Evolutionary conservation across 2,888 invertebrate species (phyloP).

Genomic region (Himalopsyche japonica): DNA sequence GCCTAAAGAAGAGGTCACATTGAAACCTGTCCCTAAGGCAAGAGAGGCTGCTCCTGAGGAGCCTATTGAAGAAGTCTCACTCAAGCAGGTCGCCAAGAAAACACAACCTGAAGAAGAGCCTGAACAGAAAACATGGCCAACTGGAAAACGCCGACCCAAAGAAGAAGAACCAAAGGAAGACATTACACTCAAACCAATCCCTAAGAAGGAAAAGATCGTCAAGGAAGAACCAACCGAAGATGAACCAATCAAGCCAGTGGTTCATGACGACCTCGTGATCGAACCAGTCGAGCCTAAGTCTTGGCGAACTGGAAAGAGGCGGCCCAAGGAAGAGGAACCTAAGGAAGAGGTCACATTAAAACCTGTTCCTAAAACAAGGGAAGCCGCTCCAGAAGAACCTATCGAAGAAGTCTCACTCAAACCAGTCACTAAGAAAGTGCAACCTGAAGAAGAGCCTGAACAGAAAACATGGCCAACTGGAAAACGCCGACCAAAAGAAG

Average conservation of each 20-base stretch:
- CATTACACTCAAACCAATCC: slow-evolving; percentile 50
- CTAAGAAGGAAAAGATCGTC: slow-evolving; percentile 43
- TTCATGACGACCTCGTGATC: slow-evolving; percentile 40
- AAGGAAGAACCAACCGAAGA: slow-evolving; percentile 47
- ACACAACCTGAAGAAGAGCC: slow-evolving; percentile 42
- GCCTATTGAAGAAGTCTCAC: slow-evolving; percentile 44
- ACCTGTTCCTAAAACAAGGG: slow-evolving; percentile 47
- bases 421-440: slow-evolving; percentile 45
- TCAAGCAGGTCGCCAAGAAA: slow-evolving; percentile 38
- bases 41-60: slow-evolving; percentile 44
- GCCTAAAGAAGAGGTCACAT: slow-evolving; percentile 48
- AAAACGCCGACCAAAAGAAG: slow-evolving; percentile 19
- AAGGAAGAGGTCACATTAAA: slow-evolving; percentile 52
- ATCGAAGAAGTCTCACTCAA: slow-evolving; percentile 54
- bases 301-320: slow-evolving; percentile 45
- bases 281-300: slow-evolving; percentile 43
- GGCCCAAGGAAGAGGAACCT: slow-evolving; percentile 46
- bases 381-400: slow-evolving; percentile 44
- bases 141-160: slow-evolving; percentile 37
- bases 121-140: slow-evolving; percentile 41
- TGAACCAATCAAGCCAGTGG: slow-evolving; percentile 33
- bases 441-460: slow-evolving; percentile 42
- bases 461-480: slow-evolving; percentile 29
- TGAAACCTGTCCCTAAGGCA: slow-evolving; percentile 50
- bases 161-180: slow-evolving; percentile 43